Percentiles rank a stretch among this genome's conserved stretches.
phyloP scores from a whole-genome alignment of 2,888 invertebrate species.

The Dexiosoma caninum region DNA sequence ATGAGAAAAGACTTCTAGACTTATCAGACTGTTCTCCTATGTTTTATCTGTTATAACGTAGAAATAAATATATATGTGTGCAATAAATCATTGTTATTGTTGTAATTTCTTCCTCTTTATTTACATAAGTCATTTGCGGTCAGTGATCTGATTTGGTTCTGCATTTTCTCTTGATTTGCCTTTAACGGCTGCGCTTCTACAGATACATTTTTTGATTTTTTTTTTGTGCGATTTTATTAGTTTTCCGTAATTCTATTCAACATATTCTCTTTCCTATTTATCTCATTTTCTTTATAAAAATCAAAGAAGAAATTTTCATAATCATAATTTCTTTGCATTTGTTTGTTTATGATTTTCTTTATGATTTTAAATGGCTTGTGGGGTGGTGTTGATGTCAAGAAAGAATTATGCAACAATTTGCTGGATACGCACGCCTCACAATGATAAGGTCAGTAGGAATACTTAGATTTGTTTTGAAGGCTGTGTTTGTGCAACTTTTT shows the following conservation, averaged over 20 bases:
- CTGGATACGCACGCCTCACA: not conserved
- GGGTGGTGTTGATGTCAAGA: not conserved
- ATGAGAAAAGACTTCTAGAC: too few species aligned
- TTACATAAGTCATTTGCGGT: conserved; percentile 67
- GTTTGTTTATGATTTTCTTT: not conserved
- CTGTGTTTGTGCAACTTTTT: too few species aligned
- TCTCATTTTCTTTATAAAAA: not conserved
- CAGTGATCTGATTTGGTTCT: conserved; percentile 72
- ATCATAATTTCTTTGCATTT: not conserved
- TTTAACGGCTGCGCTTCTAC: conserved; percentile 54
- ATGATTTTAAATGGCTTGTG: not conserved
- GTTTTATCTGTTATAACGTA: not conserved
- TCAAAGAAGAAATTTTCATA: conserved; percentile 16
- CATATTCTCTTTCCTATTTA: conserved; percentile 8
- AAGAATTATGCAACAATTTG: conserved; percentile 45
- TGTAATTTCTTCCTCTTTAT: conserved; percentile 50
- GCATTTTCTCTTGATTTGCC: conserved; percentile 26
- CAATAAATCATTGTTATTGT: conserved; percentile 28
- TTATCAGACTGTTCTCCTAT: not conserved
- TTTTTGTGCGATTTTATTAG: conserved; percentile 2
- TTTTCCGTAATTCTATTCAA: conserved; percentile 26
- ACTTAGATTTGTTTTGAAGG: not conserved
- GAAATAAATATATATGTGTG: not conserved
- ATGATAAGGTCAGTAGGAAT: not conserved
- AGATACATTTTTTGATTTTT: not conserved